These are phyloP conservation scores for Spilogale gracilis DNA, from an alignment of 2,113 vertebrate genomes.

Conservation along the genomic window DNA sequence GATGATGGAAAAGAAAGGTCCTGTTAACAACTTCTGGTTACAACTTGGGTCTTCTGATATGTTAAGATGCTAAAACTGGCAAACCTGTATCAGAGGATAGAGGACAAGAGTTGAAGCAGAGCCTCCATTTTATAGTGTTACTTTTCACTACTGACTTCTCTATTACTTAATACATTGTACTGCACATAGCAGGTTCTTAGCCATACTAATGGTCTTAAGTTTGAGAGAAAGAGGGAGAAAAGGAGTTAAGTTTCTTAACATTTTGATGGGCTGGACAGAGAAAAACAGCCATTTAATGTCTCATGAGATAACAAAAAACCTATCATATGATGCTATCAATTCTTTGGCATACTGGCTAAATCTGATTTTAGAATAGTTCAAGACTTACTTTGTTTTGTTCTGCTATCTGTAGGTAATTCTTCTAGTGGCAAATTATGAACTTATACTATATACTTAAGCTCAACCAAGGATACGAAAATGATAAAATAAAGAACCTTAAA, in stretches of 20 bases:
- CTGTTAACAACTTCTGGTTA: background rate
- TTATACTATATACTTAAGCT: background rate
- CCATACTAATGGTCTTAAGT: background rate
- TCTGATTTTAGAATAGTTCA: background rate
- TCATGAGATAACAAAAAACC: background rate
- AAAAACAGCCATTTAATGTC: background rate
- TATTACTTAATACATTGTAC: background rate
- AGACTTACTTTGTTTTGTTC: background rate
- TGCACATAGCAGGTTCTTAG: background rate
- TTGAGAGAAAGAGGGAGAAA: background rate
- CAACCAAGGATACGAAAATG: background rate
- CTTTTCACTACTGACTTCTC: background rate
- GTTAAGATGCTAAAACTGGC: background rate
- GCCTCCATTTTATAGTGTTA: background rate
- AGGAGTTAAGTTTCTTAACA: background rate
- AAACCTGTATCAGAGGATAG: background rate
- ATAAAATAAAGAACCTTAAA: background rate
- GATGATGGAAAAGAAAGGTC: background rate
- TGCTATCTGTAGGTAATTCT: background rate
- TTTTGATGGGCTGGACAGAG: background rate
- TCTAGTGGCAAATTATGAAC: background rate
- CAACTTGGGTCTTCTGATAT: background rate
- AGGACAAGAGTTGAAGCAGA: background rate
- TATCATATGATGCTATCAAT: background rate
- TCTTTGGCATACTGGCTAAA: slow-evolving; percentile 26